Percentiles rank a stretch among this genome's conserved stretches.
Conservation (phyloP, 2,888 invertebrate species). For the Gibbula magus region DNA sequence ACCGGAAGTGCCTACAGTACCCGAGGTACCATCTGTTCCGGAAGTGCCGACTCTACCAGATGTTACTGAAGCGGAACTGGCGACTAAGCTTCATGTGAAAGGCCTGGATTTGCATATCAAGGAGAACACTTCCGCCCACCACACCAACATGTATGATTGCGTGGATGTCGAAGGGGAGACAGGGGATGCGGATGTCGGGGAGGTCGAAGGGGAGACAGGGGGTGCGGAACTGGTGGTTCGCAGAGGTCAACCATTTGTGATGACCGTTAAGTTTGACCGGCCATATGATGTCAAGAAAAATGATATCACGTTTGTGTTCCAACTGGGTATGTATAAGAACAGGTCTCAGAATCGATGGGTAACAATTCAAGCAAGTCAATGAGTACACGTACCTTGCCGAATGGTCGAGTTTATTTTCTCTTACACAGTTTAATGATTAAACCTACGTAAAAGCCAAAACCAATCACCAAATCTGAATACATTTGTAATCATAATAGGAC, state of each 20-base stretch:
- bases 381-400: no score
- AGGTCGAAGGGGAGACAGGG: background rate
- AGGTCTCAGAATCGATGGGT: background rate
- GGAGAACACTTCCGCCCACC: constrained; percentile 46
- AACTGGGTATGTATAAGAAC: constrained; percentile 27
- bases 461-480: no score
- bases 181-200: background rate
- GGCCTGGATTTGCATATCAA: constrained; percentile 36
- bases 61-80: background rate
- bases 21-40: background rate
- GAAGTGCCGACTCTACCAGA: background rate
- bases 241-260: constrained; percentile 42
- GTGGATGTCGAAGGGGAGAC: constrained; percentile 10
- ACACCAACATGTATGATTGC: constrained; percentile 45
- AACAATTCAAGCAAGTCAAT: background rate
- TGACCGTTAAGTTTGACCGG: constrained; percentile 38
- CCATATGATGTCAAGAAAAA: constrained; percentile 30
- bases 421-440: background rate
- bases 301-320: constrained; percentile 38
- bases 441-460: no score
- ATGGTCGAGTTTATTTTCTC: no score
- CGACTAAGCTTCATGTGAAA: constrained; percentile 21
- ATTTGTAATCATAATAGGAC: no score
- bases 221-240: constrained; percentile 76
- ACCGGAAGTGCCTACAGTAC: no score